Percentiles rank a stretch among this genome's conserved stretches.
Conservation (phyloP, 2,888 invertebrate species). For the Alitta virens region DNA sequence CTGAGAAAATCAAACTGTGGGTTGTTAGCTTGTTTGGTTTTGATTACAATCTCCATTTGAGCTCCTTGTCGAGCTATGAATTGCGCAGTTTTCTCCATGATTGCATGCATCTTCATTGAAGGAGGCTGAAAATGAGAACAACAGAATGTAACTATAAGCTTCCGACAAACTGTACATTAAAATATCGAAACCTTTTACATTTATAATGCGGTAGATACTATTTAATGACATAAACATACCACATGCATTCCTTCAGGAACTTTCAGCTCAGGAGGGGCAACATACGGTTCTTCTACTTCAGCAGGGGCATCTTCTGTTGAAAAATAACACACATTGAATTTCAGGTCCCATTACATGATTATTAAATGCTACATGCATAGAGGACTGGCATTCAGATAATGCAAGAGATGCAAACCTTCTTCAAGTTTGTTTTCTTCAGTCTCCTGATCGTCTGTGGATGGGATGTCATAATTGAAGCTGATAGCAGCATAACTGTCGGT, state of each 20-base stretch:
- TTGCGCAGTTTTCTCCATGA: constrained; percentile 82
- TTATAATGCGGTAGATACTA: background rate
- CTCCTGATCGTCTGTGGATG: background rate
- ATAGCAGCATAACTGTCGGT: constrained; percentile 56
- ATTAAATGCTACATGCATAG: too few species aligned
- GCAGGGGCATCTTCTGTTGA: constrained; percentile 1
- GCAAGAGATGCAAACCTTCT: too few species aligned
- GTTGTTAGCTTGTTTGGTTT: constrained; percentile 93
- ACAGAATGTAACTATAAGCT: too few species aligned
- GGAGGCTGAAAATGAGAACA: constrained; percentile 29
- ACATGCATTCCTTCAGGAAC: constrained; percentile 70
- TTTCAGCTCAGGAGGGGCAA: constrained; percentile 67
- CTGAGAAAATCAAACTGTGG: constrained; percentile 90
- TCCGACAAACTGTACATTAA: too few species aligned
- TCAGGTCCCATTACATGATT: too few species aligned
- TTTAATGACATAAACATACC: constrained; percentile 47
- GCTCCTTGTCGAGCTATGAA: constrained; percentile 75
- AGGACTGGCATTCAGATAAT: too few species aligned
- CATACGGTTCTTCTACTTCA: constrained; percentile 30
- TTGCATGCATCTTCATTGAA: constrained; percentile 78
- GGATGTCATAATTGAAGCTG: constrained; percentile 57
- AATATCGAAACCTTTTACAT: background rate
- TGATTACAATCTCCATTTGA: constrained; percentile 98
- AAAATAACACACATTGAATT: too few species aligned
- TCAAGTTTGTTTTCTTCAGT: background rate